Base-by-base conservation (phyloP, 2,888 invertebrate genomes). In the Tinea trinotella region DNA sequence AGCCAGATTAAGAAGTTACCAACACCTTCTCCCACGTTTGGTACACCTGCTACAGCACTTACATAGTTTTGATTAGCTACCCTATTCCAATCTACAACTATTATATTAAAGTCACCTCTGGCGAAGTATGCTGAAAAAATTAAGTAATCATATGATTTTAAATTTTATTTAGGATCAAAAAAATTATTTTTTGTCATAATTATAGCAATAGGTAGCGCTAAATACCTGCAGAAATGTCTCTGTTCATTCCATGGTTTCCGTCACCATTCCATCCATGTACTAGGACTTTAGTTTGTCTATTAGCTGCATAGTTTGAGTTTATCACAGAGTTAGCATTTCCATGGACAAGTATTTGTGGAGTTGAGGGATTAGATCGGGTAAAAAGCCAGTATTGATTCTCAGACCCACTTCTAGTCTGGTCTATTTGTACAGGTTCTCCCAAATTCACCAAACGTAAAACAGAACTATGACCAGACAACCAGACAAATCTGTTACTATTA, bases 1-100 rank as follows among this genome's bases (percentile, higher is more conserved):
- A 82, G 68, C 75, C 80, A 83, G 7, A 67, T 63, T 3, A 87
- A 58, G 64, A 87, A 82, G 55, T 71, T 63, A 3, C 84, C 87
- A 1, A 83, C 64, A 55, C 61, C 64, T 53, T 67, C 64, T 0
- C 83, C 83, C 0, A 81, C 71, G 12, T 60, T 57, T 1, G 80
- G 72, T 0, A 82, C 73, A 12, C 74, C 74, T 18, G 56, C 40
- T 10, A 72, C 68, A 48, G 83, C 73, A 20, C 65, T 62, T 24
- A 61, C 36, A 59, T 83, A 81, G 3, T 57, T 53, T 0, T 62
- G 56, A 55, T 60, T 64, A 5, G 77, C 76, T 0, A 69, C 60
- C 3, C 55, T 52, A 0, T 68, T 62, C 84, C 84, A 85, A 59
- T 85, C 85, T 0, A 85, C 68, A 1, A 82, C 74, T 10, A 84